Base-by-base conservation (phyloP, 2,113 vertebrate genomes). In the Mionectes macconnelli region DNA sequence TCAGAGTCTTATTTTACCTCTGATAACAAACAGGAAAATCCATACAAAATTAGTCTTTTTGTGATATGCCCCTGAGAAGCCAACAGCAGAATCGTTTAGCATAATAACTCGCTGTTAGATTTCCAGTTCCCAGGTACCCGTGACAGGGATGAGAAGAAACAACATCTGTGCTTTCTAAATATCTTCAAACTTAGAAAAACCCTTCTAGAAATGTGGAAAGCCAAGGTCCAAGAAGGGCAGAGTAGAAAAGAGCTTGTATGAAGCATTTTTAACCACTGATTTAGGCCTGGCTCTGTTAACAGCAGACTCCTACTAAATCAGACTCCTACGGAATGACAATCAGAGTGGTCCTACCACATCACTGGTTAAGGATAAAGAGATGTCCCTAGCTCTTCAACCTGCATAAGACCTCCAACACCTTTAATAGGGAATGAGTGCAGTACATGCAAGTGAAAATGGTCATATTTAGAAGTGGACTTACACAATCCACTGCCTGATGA, bases 31-130 rank as follows among this genome's bases (percentile, higher is more conserved):
- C 53, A 73, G 42, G 55, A 92, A 90, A 91, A 95, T 89, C 40
- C 40, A 60, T 40, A 72, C 39, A 85, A 72, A 86, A 78, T 94
- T 78, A 85, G 40, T 37, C 62, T 84, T 75, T 91, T 90, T 89
- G 49, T 91, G 62, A 75, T 89, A 52, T 85, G 57, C 40, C 87
- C 70, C 62, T 93, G 74, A 91, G 78, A 90, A 87, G 28, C 53
- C 87, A 67, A 85, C 53, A 95, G 67, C 23, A 85, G 70, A 90
- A 91, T 66, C 79, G 91, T 93, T 95, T 90, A 85, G 66, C 87
- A 73, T 94, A 95, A 89, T 70, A 87, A 72, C 42, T 85, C 62
- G 45, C 84, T 72, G 40, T 82, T 87, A 87, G 66, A 87, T 90
- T 89, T 79, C 24, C 8, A 30, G 49, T 84, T 94, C 56, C 67